These are phyloP conservation scores for Saccostrea glomerata DNA, from an alignment of 1,140 invertebrate species.

Conservation along the genomic window DNA sequence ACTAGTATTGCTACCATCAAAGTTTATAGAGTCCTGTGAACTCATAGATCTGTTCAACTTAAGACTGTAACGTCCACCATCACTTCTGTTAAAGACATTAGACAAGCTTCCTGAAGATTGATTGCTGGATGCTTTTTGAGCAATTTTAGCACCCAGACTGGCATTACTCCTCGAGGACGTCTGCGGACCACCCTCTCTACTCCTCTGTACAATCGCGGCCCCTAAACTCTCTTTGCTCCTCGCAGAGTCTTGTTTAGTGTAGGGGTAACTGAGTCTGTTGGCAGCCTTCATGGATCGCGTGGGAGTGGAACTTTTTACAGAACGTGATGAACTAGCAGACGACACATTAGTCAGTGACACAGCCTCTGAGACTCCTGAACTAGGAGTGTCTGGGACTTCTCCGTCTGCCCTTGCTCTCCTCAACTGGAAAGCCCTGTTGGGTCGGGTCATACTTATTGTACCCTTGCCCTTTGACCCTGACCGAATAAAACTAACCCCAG, in stretches of 20 bases:
- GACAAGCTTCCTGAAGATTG: constrained; percentile 26
- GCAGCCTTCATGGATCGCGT: constrained; percentile 29
- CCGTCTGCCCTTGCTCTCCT: constrained; percentile 76
- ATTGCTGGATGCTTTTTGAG: constrained; percentile 60
- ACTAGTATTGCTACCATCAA: constrained; percentile 13
- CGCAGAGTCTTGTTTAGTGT: constrained; percentile 40
- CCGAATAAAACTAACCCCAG: constrained; percentile 57
- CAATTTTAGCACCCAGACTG: constrained; percentile 69
- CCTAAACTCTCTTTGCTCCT: constrained; percentile 74
- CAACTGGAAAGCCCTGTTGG: constrained; percentile 80
- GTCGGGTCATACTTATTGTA: constrained; percentile 74
- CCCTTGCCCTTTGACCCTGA: constrained; percentile 72
- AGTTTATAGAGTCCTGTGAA: constrained; percentile 42
- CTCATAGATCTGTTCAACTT: constrained; percentile 68
- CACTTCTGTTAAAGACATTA: constrained; percentile 81
- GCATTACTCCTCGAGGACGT: constrained; percentile 44
- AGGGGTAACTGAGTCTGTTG: constrained; percentile 41
- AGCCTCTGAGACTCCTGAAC: constrained; percentile 53
- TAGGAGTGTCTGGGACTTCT: constrained; percentile 62
- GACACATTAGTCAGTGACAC: constrained; percentile 49
- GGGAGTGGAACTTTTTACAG: constrained; percentile 48
- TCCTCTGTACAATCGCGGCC: constrained; percentile 71
- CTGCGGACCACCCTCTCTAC: constrained; percentile 10
- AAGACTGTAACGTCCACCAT: constrained; percentile 85
- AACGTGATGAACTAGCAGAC: constrained; percentile 20